A percentile compares a stretch with the other conserved stretches of the same genome.
Conservation (phyloP, 2,113 vertebrate species). For the Gopherus evgoodei region DNA sequence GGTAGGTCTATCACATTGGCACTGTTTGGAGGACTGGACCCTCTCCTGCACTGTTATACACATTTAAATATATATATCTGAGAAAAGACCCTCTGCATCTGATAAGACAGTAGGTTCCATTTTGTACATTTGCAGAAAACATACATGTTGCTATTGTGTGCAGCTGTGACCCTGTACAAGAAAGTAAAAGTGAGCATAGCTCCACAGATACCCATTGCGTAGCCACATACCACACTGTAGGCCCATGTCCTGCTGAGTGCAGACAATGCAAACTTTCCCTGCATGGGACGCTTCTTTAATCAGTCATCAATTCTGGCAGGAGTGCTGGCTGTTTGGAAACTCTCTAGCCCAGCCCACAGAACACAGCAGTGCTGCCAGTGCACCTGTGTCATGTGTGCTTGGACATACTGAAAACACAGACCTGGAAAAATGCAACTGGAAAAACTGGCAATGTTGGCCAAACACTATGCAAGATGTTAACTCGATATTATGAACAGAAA, state of each 20-base stretch:
- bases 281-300: background rate
- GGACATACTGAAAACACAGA: background rate
- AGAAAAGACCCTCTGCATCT: background rate
- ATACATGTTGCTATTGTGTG: background rate
- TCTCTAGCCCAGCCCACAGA: background rate
- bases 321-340: background rate
- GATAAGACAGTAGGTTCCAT: fast-evolving
- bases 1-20: background rate
- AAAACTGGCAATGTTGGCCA: background rate
- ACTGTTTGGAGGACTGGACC: background rate
- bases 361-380: fast-evolving
- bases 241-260: background rate
- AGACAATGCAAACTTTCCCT: background rate
- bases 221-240: background rate
- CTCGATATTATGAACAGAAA: background rate
- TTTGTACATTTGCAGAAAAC: background rate
- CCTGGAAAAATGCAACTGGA: background rate
- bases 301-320: fast-evolving
- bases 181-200: background rate
- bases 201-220: background rate
- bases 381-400: background rate
- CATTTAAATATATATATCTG: fast-evolving
- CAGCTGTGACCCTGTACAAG: fast-evolving
- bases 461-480: background rate
- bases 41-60: background rate